Evolutionary conservation across 2,888 invertebrate species (phyloP), one percentile per base, ranked within the genome.

Genomic region (Synanthedon myopaeformis): DNA sequence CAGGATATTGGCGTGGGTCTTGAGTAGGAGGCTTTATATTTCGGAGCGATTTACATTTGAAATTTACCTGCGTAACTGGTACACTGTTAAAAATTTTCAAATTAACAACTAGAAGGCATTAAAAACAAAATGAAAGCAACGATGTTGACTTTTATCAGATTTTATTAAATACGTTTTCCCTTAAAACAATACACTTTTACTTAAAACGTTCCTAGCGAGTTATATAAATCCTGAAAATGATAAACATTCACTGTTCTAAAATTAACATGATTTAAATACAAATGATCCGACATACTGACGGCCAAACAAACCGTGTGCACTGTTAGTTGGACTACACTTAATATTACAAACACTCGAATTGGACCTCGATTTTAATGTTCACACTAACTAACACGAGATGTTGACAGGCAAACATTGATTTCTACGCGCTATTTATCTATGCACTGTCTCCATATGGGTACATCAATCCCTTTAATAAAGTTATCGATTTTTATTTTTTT

Each of bases 1-100:
- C 85, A 81, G 84, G 86, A 83, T 73, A 67, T 71, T 84, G 82
- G 73, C 83, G 76, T 81, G 84, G 87, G 81, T 79, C 84, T 84
- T 79, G 82, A 81, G 63, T 68, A 66, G 84, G 83, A 82, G 68
- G 72, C 78, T 67, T 76, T 71, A 64, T 65, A 62, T 70, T 66
- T 70, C 69, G 70, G 69, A 69, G 67, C 67, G 61, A 63, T 67
- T 62, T 59, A 69, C 61, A 66, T 19, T 23, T 49, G 49, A 49
- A 49, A 67, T 64, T 73, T 71, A 74, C 75, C 78, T 75, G 77
- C 63, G 61, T 54, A 54, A 49, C 13, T 42, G 17, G 45, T 66
- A 61, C 59, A 59, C 23, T 49, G 19, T 17, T 19, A 49, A 49
- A 17, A 49, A 49, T 13, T 13, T 23, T 45, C 45, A 45, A 53